Conservation (phyloP, 2,888 invertebrate species). For the Thera obeliscata region DNA sequence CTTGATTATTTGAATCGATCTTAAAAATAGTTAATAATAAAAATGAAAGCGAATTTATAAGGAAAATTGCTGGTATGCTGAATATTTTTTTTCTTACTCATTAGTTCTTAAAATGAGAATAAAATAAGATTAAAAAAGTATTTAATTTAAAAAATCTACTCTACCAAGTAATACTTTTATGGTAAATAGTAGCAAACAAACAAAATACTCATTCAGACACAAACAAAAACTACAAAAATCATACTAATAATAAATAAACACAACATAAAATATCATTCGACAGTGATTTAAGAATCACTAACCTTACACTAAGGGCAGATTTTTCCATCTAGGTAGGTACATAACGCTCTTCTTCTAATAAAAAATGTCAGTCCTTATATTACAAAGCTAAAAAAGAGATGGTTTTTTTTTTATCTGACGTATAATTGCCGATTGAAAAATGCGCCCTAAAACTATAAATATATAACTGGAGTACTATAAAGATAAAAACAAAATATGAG, state of each 20-base stretch:
- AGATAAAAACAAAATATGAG: no score
- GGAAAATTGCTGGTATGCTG: background rate
- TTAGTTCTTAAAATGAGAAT: background rate
- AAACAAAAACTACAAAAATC: conserved; percentile 3
- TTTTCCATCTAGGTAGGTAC: no score
- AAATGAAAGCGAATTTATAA: conserved; percentile 8
- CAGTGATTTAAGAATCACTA: conserved; percentile 26
- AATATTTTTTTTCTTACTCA: background rate
- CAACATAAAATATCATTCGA: conserved; percentile 9
- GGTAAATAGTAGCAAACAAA: conserved; percentile 54
- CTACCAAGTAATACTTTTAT: conserved; percentile 69
- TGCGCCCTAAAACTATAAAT: no score
- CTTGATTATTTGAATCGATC: conserved; percentile 58
- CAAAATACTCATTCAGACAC: conserved; percentile 2
- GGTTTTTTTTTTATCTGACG: no score
- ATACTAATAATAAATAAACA: conserved; percentile 11
- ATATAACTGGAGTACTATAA: no score
- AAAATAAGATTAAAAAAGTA: background rate
- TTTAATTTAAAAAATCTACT: conserved; percentile 46
- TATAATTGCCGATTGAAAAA: no score
- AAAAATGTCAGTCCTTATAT: no score
- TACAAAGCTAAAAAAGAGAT: no score
- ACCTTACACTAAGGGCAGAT: conserved; percentile 8
- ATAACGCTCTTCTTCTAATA: no score
- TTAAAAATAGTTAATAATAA: conserved; percentile 32